These are phyloP conservation scores for Cydia fagiglandana DNA, from an alignment of 1,140 invertebrate species.

Conservation along the genomic window DNA sequence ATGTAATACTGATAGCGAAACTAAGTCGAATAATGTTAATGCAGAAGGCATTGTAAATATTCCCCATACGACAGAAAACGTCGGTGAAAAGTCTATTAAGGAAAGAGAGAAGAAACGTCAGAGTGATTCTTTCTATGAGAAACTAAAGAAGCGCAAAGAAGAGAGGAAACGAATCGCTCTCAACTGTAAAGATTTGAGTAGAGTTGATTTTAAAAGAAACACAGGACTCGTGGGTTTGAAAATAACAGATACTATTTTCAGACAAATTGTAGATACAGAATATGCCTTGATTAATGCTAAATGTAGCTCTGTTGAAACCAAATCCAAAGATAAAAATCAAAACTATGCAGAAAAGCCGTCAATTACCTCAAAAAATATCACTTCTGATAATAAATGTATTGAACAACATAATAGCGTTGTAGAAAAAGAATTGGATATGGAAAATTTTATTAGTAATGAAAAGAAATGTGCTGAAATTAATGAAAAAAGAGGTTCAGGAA, in stretches of 20 bases:
- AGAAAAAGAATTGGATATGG: neutral
- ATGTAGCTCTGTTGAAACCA: neutral
- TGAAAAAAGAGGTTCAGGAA: neutral
- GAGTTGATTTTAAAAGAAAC: conserved; percentile 46
- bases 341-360: neutral
- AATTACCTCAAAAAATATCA: neutral
- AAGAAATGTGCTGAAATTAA: neutral
- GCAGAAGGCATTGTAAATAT: neutral
- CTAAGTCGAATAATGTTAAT: neutral
- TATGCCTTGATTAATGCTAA: neutral
- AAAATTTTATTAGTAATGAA: neutral
- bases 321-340: neutral
- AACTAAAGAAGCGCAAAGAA: conserved; percentile 5
- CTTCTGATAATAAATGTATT: neutral
- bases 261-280: neutral
- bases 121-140: neutral
- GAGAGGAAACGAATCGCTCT: neutral
- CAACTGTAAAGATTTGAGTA: conserved; percentile 17
- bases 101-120: neutral
- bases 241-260: conserved; percentile 26
- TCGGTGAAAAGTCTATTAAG: neutral
- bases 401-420: neutral
- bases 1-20: neutral
- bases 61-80: neutral
- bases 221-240: conserved; percentile 43